phyloP scores from a whole-genome alignment of 1,140 invertebrate species.

The Arion vulgaris region DNA sequence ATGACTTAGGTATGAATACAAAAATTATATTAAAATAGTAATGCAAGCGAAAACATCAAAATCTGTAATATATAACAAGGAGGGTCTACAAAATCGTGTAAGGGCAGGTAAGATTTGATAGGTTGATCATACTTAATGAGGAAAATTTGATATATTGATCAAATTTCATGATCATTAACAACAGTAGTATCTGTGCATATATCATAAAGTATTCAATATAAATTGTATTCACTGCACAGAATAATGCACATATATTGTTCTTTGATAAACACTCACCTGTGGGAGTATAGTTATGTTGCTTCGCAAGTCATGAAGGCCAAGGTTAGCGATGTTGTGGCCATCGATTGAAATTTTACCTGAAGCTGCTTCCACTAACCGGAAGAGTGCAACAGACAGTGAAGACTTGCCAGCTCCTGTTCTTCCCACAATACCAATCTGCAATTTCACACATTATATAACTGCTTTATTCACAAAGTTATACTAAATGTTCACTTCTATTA shows the following conservation, averaged over 20 bases:
- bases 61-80: no score
- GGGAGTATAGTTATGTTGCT: constrained; percentile 54
- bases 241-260: not conserved
- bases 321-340: constrained; percentile 50
- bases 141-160: no score
- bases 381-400: constrained; percentile 40
- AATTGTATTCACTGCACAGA: not conserved
- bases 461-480: no score
- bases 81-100: no score
- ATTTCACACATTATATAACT: not conserved
- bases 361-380: constrained; percentile 40
- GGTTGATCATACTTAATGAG: no score
- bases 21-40: no score
- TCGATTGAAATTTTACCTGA: constrained; percentile 40
- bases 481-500: no score
- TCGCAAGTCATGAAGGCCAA: constrained; percentile 49
- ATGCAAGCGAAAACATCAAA: no score
- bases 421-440: constrained; percentile 35
- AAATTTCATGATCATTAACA: no score
- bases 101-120: no score
- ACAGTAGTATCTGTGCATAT: no score
- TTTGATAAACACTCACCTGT: constrained; percentile 14
- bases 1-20: no score
- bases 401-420: constrained; percentile 47
- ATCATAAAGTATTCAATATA: not conserved